Base-by-base conservation (phyloP, 2,888 invertebrate species). In the Anaspis maculata region DNA sequence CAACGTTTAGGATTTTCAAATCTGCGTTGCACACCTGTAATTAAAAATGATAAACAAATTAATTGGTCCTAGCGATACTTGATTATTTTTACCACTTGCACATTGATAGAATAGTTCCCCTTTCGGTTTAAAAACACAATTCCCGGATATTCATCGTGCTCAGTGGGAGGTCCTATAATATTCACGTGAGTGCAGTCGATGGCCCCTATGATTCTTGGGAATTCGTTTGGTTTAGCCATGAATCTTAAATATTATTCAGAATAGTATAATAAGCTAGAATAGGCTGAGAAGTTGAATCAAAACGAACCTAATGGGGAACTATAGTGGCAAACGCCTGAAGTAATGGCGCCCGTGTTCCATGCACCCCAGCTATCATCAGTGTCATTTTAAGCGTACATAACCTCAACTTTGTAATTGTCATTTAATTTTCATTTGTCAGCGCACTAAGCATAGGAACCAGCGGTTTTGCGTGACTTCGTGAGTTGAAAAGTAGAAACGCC, bases 161-260 rank as follows among this genome's bases (percentile, higher is more conserved):
- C 24, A 5, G 12, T 24, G 10, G 24, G 10, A 24, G 24, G 24
- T 9, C 7, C 12, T 10, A 24, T 24, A 10, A 24, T 24, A 24
- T 24, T 24, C 10, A 24, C 11, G 12, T 24, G 24, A 24, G 24
- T 9, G 24, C 24, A 24, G 12, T 24, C 24, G 12, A 24, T 24
- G 9, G 24, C 24, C 10, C 24, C 24, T 4, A 24, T 24, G 12
- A 24, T 24, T 9, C 24, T 10, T 5, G 24, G 24, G 11, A 19
- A 19, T 5, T 9, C 19, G 19, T 19, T 19, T 5, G 19, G 19
- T 19, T 6, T 9, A 19, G 5, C 9, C 24, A 24, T 24, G 10
- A 24, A 24, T 10, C 24, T 24, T 5, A 9, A 24, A 24, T 11
- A 5, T 9, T 24, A 5, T 19, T 19, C n/a, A n/a, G n/a, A n/a